Evolutionary conservation across 2,888 invertebrate species (phyloP), one percentile per base, ranked within the genome.

Genomic region (Eumerus sabulonum): DNA sequence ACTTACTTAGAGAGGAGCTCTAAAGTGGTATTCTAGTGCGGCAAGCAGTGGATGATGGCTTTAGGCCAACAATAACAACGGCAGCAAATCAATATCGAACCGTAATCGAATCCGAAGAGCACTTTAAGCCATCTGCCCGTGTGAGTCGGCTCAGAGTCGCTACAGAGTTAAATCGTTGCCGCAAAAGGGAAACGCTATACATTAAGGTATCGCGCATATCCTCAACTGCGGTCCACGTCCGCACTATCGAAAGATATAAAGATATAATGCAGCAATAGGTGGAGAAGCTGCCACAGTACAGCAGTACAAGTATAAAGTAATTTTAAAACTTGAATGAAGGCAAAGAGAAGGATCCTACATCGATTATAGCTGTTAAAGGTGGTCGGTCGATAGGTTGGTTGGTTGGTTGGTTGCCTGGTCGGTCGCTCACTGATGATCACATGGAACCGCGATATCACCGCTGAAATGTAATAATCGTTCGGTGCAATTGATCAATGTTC

Each of bases 401-500:
- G n/a, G n/a, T n/a, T 72, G 71, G 64, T 51, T 57, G 71, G 42
- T 7, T 27, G 27, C 3, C 7, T 7, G 27, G 27, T 27, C 27
- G 27, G 27, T 27, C 7, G 35, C 71, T 51, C 51, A 45, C 57
- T 19, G 56, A 57, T 45, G 64, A 72, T 64, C 57, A 72, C 51
- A 72, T 72, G 45, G 48, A 57, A 45, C 57, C 71, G 56, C 51
- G 18, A 44, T 72, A 71, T 59, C 56, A 57, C 57, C 57, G 57
- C 64, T 45, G 57, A 64, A 57, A 63, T 57, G 71, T 57, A 64
- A 57, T 72, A 72, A 72, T 72, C 57, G 64, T 64, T 47, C 51
- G 57, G 16, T 64, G 56, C 38, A 57, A 64, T 72, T 72, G 71
- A 72, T 72, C 54, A 47, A 54, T 44, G 45, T 62, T 63, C 63